Conservation (phyloP, 2,113 vertebrate species). For the Phyllostomus discolor region DNA sequence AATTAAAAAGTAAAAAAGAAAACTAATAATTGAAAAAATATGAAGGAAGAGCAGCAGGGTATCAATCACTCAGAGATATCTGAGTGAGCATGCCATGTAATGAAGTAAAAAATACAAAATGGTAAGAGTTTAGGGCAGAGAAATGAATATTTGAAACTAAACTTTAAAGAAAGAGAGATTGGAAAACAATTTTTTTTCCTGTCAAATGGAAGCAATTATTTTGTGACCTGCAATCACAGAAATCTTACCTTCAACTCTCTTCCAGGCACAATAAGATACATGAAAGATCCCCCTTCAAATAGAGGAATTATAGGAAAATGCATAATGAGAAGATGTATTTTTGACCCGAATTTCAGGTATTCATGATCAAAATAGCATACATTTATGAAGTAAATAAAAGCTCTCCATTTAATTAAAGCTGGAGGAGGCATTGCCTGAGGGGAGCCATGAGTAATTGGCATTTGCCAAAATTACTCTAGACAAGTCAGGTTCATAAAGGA, state of each 20-base stretch:
- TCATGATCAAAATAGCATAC: not conserved
- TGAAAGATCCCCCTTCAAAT: not conserved
- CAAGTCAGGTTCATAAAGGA: not conserved
- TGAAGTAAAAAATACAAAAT: not conserved
- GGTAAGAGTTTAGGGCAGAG: not conserved
- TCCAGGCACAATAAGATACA: not conserved
- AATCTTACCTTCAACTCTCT: not conserved
- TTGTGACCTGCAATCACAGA: not conserved
- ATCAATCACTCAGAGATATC: not conserved
- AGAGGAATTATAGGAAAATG: not conserved
- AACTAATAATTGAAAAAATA: not conserved
- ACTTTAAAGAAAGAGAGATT: not conserved
- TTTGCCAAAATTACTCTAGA: not conserved
- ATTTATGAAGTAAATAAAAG: constrained; percentile 5
- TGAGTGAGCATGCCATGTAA: not conserved
- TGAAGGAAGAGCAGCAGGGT: not conserved
- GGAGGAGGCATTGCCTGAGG: not conserved
- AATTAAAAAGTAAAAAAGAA: not conserved
- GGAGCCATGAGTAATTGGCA: not conserved
- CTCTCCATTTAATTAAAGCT: not conserved
- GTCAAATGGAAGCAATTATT: not conserved
- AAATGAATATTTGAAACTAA: not conserved
- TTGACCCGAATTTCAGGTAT: not conserved
- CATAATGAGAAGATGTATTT: not conserved
- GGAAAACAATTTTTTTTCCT: not conserved